These are phyloP conservation scores for Megaceryle torquata DNA, from an alignment of 2,113 vertebrate genomes.

Conservation along the genomic window DNA sequence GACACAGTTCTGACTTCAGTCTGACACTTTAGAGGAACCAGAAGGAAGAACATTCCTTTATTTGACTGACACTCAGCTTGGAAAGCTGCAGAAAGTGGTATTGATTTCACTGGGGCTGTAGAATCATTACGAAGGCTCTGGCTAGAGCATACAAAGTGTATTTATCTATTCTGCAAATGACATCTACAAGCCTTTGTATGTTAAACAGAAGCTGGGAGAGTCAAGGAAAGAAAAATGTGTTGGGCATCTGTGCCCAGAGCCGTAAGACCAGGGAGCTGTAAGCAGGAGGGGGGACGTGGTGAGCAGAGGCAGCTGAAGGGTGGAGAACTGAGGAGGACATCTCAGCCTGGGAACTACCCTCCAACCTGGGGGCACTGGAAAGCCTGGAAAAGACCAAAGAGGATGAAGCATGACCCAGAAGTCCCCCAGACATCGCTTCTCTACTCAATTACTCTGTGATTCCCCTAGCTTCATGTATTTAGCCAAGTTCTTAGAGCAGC, in stretches of 20 bases:
- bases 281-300: accelerated
- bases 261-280: background rate
- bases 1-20: background rate
- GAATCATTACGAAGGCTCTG: background rate
- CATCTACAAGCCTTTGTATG: background rate
- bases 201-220: background rate
- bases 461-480: background rate
- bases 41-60: background rate
- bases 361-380: background rate
- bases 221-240: background rate
- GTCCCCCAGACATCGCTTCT: background rate
- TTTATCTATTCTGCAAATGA: background rate
- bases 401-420: background rate
- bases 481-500: background rate
- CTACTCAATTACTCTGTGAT: background rate
- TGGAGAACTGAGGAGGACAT: background rate
- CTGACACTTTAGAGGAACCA: background rate
- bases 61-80: background rate
- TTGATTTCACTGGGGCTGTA: background rate
- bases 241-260: background rate
- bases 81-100: background rate
- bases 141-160: background rate
- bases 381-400: background rate
- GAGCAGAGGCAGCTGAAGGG: background rate
- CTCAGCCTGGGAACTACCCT: background rate